Evolutionary conservation across 2,113 vertebrate species (phyloP).

Genomic region (Chaetorhynchus papuensis): DNA sequence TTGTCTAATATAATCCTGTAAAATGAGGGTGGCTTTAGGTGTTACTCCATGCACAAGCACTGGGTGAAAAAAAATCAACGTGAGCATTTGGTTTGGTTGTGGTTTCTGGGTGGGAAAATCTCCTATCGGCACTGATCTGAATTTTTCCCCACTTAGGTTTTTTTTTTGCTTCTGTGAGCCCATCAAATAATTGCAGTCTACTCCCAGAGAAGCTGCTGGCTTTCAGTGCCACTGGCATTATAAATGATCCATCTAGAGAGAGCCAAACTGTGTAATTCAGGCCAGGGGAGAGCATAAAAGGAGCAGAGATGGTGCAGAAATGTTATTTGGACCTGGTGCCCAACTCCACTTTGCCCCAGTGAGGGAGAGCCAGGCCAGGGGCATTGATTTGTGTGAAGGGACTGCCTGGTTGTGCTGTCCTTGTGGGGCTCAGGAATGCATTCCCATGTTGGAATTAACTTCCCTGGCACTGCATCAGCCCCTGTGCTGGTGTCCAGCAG

Average conservation of each 20-base stretch:
- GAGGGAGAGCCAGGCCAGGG: neutral
- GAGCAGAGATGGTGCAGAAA: neutral
- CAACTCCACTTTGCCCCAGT: neutral
- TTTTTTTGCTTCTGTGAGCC: neutral
- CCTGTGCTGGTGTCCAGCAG: neutral
- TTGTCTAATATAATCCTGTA: accelerated
- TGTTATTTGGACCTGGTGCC: neutral
- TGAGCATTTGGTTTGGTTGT: neutral
- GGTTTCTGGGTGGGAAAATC: neutral
- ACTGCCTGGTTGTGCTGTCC: neutral
- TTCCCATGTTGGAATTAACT: neutral
- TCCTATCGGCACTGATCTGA: neutral
- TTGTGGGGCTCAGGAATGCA: neutral
- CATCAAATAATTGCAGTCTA: neutral
- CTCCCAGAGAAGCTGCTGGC: neutral
- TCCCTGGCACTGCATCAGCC: neutral
- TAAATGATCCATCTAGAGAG: neutral
- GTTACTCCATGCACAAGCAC: neutral
- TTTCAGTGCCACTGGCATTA: neutral
- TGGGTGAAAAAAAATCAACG: neutral
- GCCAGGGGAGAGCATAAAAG: neutral
- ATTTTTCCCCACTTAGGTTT: neutral
- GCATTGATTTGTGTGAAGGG: neutral
- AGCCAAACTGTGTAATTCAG: neutral
- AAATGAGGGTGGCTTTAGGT: neutral